A percentile compares a stretch with the other conserved stretches of the same genome.
phyloP scores from a whole-genome alignment of 2,888 invertebrate species.

The Brachypalpus laphriformis region DNA sequence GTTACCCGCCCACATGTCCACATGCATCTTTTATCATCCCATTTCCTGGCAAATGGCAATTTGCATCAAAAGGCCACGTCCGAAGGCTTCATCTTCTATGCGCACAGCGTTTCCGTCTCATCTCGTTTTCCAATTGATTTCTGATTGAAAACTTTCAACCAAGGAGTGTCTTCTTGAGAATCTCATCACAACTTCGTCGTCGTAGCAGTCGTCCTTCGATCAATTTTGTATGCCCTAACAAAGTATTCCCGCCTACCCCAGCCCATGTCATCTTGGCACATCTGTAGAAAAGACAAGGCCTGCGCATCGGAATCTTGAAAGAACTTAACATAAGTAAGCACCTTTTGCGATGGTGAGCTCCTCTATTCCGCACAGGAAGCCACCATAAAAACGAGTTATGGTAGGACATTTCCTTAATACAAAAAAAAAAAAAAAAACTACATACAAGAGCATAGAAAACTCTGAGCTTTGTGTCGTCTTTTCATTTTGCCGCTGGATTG shows the following conservation, averaged over 20 bases:
- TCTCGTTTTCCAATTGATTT: conserved; percentile 73
- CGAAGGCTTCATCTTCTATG: conserved; percentile 58
- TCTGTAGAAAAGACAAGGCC: not conserved
- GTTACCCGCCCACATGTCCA: conserved; percentile 25
- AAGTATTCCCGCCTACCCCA: conserved; percentile 5
- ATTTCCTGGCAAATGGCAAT: conserved; percentile 45
- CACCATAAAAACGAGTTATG: conserved; percentile 65
- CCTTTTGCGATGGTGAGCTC: conserved; percentile 38
- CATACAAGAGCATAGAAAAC: not conserved
- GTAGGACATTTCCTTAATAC: conserved; percentile 53
- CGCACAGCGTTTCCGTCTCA: conserved; percentile 60
- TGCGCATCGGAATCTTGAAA: conserved; percentile 8
- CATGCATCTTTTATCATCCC: conserved; percentile 52
- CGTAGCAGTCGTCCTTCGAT: conserved; percentile 19
- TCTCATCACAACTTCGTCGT: conserved; percentile 55
- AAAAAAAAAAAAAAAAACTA: conserved; percentile 17
- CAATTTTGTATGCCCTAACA: conserved; percentile 44
- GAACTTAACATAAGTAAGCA: conserved; percentile 52
- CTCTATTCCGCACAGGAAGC: conserved; percentile 60
- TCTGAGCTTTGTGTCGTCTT: conserved; percentile 36
- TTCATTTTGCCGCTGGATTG: conserved; percentile 24
- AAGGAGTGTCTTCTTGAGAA: conserved; percentile 48
- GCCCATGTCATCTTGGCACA: not conserved
- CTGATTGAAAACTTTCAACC: conserved; percentile 72
- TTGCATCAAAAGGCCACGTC: conserved; percentile 67